Conservation (phyloP, 2,888 invertebrate genomes). For the Druceiella hillmani region DNA sequence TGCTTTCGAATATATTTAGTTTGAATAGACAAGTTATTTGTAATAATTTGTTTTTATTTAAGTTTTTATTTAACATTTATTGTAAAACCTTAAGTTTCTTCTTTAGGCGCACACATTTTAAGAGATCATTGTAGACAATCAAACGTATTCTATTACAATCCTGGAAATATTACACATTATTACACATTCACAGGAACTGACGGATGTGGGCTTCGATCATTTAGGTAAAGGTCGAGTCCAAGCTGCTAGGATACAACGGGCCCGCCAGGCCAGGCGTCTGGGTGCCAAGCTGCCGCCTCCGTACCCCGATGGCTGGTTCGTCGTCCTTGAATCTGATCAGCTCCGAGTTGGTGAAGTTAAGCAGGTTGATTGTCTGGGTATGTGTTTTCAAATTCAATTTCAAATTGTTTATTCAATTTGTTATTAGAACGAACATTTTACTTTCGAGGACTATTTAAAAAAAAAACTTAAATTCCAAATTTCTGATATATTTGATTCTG, state of each 20-base stretch:
- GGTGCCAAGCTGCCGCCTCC: constrained; percentile 71
- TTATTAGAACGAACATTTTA: too few relatives aligned
- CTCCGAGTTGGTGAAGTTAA: constrained; percentile 51
- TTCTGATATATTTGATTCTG: too few relatives aligned
- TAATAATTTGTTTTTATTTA: too few relatives aligned
- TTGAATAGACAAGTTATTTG: too few relatives aligned
- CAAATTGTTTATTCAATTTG: too few relatives aligned
- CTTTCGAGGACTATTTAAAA: too few relatives aligned
- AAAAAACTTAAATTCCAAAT: too few relatives aligned
- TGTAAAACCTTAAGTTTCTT: too few relatives aligned
- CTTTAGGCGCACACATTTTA: too few relatives aligned
- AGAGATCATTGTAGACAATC: background rate
- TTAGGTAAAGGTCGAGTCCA: constrained; percentile 31
- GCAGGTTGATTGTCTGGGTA: constrained; percentile 62
- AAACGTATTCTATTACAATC: background rate
- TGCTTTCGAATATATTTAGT: too few relatives aligned
- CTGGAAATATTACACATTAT: constrained; percentile 14
- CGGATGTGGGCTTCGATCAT: constrained; percentile 44
- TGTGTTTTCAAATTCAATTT: constrained; percentile 17
- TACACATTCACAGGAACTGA: constrained; percentile 46
- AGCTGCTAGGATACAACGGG: constrained; percentile 36
- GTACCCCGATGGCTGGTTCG: constrained; percentile 89
- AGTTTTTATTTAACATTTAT: too few relatives aligned
- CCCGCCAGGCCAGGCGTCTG: constrained; percentile 49
- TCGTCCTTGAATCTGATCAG: constrained; percentile 62